Percentiles rank a stretch among this genome's conserved stretches.
These are phyloP conservation scores for Emydura subglobosa DNA, from an alignment of 2,113 vertebrate species.

Conservation along the genomic window DNA sequence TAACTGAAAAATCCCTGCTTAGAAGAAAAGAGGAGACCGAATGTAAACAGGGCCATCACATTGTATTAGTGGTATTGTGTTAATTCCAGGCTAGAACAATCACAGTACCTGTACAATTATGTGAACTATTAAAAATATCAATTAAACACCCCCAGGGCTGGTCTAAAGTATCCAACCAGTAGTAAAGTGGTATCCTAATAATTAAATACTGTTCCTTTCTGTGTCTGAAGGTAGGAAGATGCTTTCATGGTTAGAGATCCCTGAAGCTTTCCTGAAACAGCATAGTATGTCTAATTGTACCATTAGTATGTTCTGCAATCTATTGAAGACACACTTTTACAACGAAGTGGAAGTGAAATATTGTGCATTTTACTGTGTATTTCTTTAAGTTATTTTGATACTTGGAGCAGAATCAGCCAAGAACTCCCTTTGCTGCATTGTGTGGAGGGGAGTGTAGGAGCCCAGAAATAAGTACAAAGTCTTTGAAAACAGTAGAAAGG, in stretches of 20 bases:
- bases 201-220: not conserved
- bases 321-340: not conserved
- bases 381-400: slow-evolving; percentile 35
- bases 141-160: not conserved
- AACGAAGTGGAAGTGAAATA: not conserved
- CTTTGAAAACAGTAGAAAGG: slow-evolving; percentile 24
- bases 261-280: not conserved
- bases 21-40: not conserved
- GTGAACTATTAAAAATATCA: slow-evolving; percentile 58
- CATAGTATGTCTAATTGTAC: not conserved
- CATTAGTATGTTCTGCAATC: not conserved
- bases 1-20: slow-evolving; percentile 53
- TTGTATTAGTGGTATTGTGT: slow-evolving; percentile 13
- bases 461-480: slow-evolving; percentile 8
- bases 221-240: not conserved
- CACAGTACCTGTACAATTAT: slow-evolving; percentile 31
- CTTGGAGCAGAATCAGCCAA: slow-evolving; percentile 50
- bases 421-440: slow-evolving; percentile 20
- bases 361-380: slow-evolving; percentile 25
- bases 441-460: slow-evolving; percentile 50
- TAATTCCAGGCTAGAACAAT: slow-evolving; percentile 53
- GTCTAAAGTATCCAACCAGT: slow-evolving; percentile 8
- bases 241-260: not conserved
- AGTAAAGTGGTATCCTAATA: not conserved
- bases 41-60: slow-evolving; percentile 36